Conservation (phyloP, 2,113 vertebrate species). For the Tichodroma muraria region DNA sequence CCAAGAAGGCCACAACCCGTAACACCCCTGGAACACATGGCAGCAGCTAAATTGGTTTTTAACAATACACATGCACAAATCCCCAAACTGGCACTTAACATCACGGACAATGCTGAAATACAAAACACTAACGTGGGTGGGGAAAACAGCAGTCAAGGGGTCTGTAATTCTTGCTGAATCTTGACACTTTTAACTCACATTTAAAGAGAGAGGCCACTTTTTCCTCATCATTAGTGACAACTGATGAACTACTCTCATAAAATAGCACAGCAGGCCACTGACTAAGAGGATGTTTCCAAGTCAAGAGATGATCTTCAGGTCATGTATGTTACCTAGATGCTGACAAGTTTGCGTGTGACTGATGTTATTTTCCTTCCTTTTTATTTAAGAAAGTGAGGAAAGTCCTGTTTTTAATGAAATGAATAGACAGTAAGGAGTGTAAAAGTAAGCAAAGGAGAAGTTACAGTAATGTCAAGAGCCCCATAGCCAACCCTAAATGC, state of each 20-base stretch:
- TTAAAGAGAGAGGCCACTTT: neutral
- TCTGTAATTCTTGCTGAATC: neutral
- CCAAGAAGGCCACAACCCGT: neutral
- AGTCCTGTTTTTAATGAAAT: neutral
- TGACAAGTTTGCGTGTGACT: neutral
- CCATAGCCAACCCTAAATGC: neutral
- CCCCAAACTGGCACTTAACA: neutral
- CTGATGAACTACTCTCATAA: neutral
- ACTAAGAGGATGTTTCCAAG: neutral
- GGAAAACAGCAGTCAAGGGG: neutral
- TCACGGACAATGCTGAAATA: neutral
- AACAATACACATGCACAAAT: neutral
- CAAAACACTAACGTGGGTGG: neutral
- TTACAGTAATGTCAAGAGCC: neutral
- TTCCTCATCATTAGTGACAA: neutral
- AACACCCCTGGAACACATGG: neutral
- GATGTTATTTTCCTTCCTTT: neutral
- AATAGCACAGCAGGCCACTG: neutral
- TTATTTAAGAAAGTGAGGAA: neutral
- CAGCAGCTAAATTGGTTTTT: neutral
- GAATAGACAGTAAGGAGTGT: neutral
- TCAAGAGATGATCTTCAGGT: neutral
- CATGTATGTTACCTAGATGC: neutral
- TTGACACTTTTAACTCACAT: neutral
- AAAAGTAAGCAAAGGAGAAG: constrained; percentile 16